Evolutionary conservation across 2,888 invertebrate species (phyloP), one percentile per base, ranked within the genome.

Genomic region (Pterostichus madidus): DNA sequence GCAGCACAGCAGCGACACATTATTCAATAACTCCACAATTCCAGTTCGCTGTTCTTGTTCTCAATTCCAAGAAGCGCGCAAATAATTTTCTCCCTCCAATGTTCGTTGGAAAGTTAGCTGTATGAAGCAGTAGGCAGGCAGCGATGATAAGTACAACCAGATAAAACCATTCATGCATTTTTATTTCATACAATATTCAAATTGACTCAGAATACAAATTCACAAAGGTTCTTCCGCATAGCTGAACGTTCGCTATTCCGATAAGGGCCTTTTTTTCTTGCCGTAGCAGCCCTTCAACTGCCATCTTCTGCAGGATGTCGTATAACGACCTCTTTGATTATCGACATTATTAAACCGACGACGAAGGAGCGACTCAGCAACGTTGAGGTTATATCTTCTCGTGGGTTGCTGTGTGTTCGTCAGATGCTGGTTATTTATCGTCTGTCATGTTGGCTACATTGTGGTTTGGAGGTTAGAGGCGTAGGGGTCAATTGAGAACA

Each of bases 151-250:
- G n/a, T 64, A 64, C 64, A 64, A 64, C 32, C 64, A 35, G 77
- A 77, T 77, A 64, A 68, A 79, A 64, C 49, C 79, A 64, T 49
- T 68, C 64, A 68, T 64, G 79, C 79, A 68, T 79, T 79, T 79
- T 79, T 68, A 79, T 79, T 64, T 49, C 79, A 56, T 64, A 79
- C 79, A 68, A 79, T 64, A 79, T 79, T 79, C 68, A 79, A 79
- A 79, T 79, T 78, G 78, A 59, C 79, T 64, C 32, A 17, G 64
- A 79, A 79, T 79, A 64, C 32, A 79, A 79, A 79, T 79, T 64
- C 64, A 68, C 79, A 64, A 79, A 61, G 79, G 49, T 68, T 79
- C 64, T 79, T 64, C 64, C 68, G 68, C 64, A 13, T 56, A 52
- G 52, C 49, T 79, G 79, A 49, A 49, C 64, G 24, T 15, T 5